phyloP scores from a whole-genome alignment of 2,888 invertebrate species.

The Stenoptilia bipunctidactyla region DNA sequence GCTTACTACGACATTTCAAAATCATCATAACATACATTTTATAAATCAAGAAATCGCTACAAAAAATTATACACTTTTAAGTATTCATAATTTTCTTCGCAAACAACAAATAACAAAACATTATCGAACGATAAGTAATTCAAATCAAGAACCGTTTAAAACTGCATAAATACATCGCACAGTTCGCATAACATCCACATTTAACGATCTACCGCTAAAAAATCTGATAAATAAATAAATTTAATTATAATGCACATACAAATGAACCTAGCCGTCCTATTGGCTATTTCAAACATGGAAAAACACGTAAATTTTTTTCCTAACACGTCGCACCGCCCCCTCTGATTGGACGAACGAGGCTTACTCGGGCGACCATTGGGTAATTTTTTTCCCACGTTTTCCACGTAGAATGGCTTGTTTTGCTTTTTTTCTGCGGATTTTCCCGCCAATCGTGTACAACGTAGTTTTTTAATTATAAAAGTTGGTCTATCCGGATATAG shows the following conservation, averaged over 20 bases:
- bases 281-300: constrained; percentile 54
- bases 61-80: too few species aligned
- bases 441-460: constrained; percentile 49
- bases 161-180: background rate
- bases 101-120: too few species aligned
- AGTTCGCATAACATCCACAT: background rate
- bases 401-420: constrained; percentile 51
- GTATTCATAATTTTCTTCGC: too few species aligned
- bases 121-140: too few species aligned
- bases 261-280: constrained; percentile 34
- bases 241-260: constrained; percentile 48
- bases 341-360: constrained; percentile 39
- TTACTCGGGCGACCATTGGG: constrained; percentile 45
- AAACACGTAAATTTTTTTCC: constrained; percentile 65
- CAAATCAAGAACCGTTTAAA: background rate
- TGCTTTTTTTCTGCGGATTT: constrained; percentile 55
- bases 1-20: too few species aligned
- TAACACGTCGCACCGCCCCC: constrained; percentile 40
- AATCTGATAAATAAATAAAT: constrained; percentile 28
- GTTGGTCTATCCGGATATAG: constrained; percentile 27
- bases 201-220: constrained; percentile 21
- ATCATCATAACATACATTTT: too few species aligned
- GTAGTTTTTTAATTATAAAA: constrained; percentile 61
- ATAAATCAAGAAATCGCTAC: too few species aligned
- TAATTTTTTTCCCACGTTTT: constrained; percentile 52